Evolutionary conservation across 2,113 vertebrate genomes (phyloP), one percentile per base, ranked within the genome.

Genomic region (Empidonax alnorum): DNA sequence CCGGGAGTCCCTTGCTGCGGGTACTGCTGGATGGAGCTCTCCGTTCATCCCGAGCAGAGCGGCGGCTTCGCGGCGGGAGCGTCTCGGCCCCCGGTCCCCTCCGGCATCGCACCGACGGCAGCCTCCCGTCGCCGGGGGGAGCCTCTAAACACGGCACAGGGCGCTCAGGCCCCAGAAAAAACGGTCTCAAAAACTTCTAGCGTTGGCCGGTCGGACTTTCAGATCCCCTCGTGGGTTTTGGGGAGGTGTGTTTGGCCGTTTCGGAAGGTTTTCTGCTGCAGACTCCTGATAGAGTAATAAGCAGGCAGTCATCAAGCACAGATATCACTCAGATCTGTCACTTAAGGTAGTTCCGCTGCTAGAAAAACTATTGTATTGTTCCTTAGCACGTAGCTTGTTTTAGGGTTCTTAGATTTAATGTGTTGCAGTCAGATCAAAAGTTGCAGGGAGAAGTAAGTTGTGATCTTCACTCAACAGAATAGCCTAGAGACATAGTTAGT

Each of bases 151-250:
- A 3, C 28, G 24, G 52, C 37, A 3, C 27, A 5, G 65, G 67
- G 33, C 21, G 3, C 19, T 12, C 39, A 41, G 12, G 13, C 21
- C 16, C 18, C 27, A 1, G 20, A 12, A 5, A 25, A 44, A 81
- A 6, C 4, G 4, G 25, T 24, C 10, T 17, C 14, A 3, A 9
- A 31, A 3, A 3, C 39, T 52, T 59, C 4, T 3, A 7, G 24
- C 3, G 3, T 33, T 20, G 6, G 31, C 5, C 7, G 9, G 31
- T 6, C 7, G 9, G n/a, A 31, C 19, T 39, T n/a, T 23, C 3
- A 17, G 11, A 4, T 44, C 35, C 50, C 75, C 75, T 1, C 10
- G 15, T 14, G 10, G 14, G 0, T 25, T 8, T 21, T 22, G 42
- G 10, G n/a, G 37, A 14, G 23, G 22, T 65, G 20, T 31, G 44